Evolutionary conservation across 2,888 invertebrate species (phyloP).

Genomic region (Machimus atricapillus): DNA sequence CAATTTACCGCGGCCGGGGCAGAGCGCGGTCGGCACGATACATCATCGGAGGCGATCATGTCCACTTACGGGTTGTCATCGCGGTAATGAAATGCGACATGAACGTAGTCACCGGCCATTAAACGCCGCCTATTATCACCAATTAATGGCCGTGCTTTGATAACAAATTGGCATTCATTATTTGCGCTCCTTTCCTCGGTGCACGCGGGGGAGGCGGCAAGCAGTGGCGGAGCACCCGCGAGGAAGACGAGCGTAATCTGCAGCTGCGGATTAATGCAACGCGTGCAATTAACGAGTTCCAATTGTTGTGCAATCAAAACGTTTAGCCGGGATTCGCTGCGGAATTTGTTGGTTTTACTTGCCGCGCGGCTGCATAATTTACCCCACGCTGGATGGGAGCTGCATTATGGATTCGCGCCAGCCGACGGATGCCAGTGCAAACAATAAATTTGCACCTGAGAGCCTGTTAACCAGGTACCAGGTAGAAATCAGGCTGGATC

Average conservation of each 20-base stretch:
- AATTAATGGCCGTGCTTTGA: constrained; percentile 36
- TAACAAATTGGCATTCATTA: constrained; percentile 37
- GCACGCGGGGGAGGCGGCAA: background rate
- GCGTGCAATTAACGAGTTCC: constrained; percentile 34
- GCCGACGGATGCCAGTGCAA: background rate
- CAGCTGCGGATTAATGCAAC: constrained; percentile 20
- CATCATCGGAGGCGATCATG: constrained; percentile 38
- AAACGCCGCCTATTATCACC: constrained; percentile 36
- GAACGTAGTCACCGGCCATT: constrained; percentile 26
- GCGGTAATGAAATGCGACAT: constrained; percentile 35
- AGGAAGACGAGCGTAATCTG: background rate
- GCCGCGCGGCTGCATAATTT: constrained; percentile 13
- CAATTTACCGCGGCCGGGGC: background rate
- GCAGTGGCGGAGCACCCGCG: background rate
- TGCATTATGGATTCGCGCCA: constrained; percentile 8
- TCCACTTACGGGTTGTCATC: constrained; percentile 33
- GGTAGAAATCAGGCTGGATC: background rate
- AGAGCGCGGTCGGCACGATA: background rate
- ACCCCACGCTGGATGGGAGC: background rate
- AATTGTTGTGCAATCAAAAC: constrained; percentile 37
- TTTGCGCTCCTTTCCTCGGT: background rate
- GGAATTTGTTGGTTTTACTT: constrained; percentile 22
- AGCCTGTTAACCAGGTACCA: background rate
- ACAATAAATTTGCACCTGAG: constrained; percentile 21
- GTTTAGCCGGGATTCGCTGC: constrained; percentile 16